Base-by-base conservation (phyloP, 2,797 vertebrate species). In the Urocyon cinereoargenteus region DNA sequence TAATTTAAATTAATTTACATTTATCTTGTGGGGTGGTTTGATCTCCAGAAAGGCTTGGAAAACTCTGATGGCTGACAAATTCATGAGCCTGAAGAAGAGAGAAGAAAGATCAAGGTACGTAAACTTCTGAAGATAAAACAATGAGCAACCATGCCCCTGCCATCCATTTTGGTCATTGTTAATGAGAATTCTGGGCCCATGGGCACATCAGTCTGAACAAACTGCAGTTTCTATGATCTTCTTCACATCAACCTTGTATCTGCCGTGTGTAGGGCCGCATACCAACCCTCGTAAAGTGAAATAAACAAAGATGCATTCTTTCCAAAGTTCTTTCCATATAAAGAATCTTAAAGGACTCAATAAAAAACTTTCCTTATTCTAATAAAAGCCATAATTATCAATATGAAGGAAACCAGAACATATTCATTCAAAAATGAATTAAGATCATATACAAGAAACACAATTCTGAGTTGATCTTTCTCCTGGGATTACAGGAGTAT, bases 111-210 rank as follows among this genome's bases (percentile, higher is more conserved):
- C 18, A 49, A 85, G 15, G 22, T 4, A 5, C 4, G 3, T 6
- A 6, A 14, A 14, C 13, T 36, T 36, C 36, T 22, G 3, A 73
- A 57, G 75, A 26, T 4, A 57, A 77, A 15, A 4, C 0, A 13
- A 8, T 75, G 36, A 68, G 14, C 24, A 61, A 2, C 19, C 12
- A 22, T 0, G 0, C 1, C 4, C 15, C 13, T 2, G 9, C 57
- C 12, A 49, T 0, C 24, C 26, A 18, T 11, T 12, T 6, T 6
- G 11, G n/a, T 82, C 70, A 49, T 15, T 21, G 16, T 26, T 36
- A 24, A n/a, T 24, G 36, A 70, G 62, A 84, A 64, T 45, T 59
- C 62, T 28, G 16, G 53, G 51, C 40, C 85, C 18, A 1, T 0
- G 5, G 5, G 45, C 10, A 13, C n/a, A 61, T 12, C 6, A 1